These are phyloP conservation scores for Tetragnatha montana DNA, from an alignment of 2,888 invertebrate species.

Conservation along the genomic window DNA sequence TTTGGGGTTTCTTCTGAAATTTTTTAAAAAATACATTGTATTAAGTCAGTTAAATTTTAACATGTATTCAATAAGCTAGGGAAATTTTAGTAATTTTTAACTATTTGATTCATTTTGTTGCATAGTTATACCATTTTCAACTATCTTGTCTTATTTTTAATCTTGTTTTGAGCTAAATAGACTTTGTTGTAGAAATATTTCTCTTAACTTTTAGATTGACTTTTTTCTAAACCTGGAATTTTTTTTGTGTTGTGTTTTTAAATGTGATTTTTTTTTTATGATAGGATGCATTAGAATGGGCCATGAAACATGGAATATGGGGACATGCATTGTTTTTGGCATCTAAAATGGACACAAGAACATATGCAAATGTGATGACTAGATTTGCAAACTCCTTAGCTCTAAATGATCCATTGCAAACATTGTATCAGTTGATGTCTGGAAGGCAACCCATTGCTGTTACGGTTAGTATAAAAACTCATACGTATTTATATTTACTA, in stretches of 20 bases:
- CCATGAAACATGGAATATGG: conserved; percentile 91
- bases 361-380: conserved; percentile 89
- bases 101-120: too few relatives aligned
- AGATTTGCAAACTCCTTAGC: conserved; percentile 91
- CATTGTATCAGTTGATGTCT: conserved; percentile 93
- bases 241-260: neutral
- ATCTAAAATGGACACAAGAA: conserved; percentile 88
- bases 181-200: too few relatives aligned
- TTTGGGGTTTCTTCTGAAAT: too few relatives aligned
- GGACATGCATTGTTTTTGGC: conserved; percentile 95
- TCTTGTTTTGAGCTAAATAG: too few relatives aligned
- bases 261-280: neutral
- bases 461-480: conserved; percentile 67
- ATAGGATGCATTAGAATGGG: conserved; percentile 85
- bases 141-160: neutral
- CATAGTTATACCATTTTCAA: neutral
- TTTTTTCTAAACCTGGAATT: neutral
- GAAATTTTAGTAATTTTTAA: neutral
- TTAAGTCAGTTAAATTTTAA: neutral
- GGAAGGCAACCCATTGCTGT: conserved; percentile 82
- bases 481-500: neutral
- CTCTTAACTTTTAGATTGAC: neutral
- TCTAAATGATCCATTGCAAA: conserved; percentile 91
- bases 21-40: too few relatives aligned
- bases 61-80: neutral